phyloP scores from a whole-genome alignment of 2,797 vertebrate genomes.

The Rhabdophis nuchalis region DNA sequence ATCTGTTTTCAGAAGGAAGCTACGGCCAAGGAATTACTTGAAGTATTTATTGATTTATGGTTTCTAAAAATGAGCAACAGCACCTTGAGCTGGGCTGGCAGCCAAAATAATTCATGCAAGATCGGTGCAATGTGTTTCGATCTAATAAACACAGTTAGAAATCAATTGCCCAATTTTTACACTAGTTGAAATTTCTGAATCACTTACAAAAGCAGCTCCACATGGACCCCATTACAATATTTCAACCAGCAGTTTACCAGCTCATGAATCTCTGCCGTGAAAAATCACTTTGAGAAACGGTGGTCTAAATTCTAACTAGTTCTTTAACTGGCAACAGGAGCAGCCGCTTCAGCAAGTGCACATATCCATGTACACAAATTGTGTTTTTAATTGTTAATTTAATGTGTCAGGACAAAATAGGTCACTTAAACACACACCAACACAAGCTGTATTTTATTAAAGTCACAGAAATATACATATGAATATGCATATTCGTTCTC shows the following conservation, averaged over 20 bases:
- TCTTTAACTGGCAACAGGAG: neutral
- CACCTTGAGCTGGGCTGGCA: neutral
- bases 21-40: neutral
- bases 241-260: neutral
- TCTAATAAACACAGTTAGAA: neutral
- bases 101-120: neutral
- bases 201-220: neutral
- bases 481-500: neutral
- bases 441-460: conserved; percentile 16
- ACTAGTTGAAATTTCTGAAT: neutral
- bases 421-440: neutral
- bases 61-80: neutral
- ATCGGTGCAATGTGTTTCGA: neutral
- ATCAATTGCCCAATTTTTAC: neutral
- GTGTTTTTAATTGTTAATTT: neutral
- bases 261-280: neutral
- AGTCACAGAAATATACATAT: neutral
- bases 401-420: neutral
- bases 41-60: neutral
- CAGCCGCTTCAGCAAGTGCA: neutral
- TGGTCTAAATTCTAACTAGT: neutral
- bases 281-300: neutral
- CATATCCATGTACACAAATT: conserved; percentile 4
- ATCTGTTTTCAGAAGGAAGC: neutral
- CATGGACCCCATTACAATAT: neutral